Percentiles rank a stretch among this genome's conserved stretches.
Conservation (phyloP, 2,113 vertebrate species). For the Tringa solitaria region DNA sequence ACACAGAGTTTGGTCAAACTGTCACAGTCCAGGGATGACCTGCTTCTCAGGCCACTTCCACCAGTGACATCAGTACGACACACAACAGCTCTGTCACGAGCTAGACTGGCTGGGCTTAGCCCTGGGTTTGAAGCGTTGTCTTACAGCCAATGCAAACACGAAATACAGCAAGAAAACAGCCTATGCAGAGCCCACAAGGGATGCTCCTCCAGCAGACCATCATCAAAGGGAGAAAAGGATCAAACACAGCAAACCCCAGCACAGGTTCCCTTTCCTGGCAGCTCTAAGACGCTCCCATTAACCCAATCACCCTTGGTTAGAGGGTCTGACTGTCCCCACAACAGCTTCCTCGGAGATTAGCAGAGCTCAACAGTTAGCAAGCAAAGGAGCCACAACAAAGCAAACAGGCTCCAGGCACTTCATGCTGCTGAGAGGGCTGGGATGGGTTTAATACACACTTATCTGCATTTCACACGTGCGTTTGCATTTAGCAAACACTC, state of each 20-base stretch:
- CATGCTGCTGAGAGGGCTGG: neutral
- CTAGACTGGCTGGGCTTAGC: neutral
- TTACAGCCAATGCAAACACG: rapidly evolving
- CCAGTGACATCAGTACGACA: neutral
- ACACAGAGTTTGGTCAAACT: neutral
- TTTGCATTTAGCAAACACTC: neutral
- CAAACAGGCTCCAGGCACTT: neutral
- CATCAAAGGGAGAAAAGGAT: neutral
- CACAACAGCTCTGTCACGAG: rapidly evolving
- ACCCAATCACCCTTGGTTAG: neutral
- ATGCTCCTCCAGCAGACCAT: neutral
- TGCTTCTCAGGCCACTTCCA: neutral
- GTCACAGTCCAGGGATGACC: neutral
- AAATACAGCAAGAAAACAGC: neutral
- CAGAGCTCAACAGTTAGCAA: neutral
- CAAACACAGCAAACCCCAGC: neutral
- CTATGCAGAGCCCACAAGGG: neutral
- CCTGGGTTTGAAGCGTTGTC: neutral
- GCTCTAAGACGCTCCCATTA: neutral
- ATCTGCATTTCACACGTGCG: neutral
- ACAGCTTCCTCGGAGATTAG: neutral
- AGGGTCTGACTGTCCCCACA: neutral
- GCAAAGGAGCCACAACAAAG: neutral
- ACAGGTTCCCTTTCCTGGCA: neutral
- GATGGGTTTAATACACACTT: neutral